Evolutionary conservation across 2,888 invertebrate species (phyloP), one percentile per base, ranked within the genome.

Genomic region (Electrophaes corylata): DNA sequence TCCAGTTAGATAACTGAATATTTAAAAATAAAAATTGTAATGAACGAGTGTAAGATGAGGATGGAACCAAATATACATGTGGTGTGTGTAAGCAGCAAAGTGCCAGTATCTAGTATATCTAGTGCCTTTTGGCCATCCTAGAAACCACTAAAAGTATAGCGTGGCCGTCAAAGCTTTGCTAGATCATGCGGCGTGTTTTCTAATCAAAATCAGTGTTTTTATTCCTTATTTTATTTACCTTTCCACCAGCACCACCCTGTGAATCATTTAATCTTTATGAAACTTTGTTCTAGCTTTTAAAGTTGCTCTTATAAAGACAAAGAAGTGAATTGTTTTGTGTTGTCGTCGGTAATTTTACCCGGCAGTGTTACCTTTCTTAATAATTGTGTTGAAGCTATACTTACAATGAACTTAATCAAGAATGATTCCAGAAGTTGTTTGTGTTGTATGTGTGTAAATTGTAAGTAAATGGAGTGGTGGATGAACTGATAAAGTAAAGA

Each of bases 181-280:
- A 75, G 65, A 71, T 71, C 86, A 86, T 85, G 87, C 88, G 80
- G 76, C 72, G 76, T 73, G 79, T 81, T 44, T 33, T 60, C 80
- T 66, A 81, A 72, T 70, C 65, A 71, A 82, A 81, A 83, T 71
- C 72, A 61, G 71, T 68, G 72, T 65, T 63, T 69, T 56, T 67
- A 62, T 71, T 67, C 71, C 69, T 69, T 64, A 62, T 65, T 69
- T 75, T 61, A 79, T 76, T 91, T 91, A 92, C 92, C 92, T 92
- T 92, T 76, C 81, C 85, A 73, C 88, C 88, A 70, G 83, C 90
- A 72, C 88, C 88, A 74, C 91, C 92, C 92, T 92, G 91, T 81
- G 88, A 79, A 86, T 81, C 72, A 83, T 78, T 67, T 76, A 66
- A 74, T 72, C 75, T 70, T 76, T 73, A 71, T 76, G 74, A 75